Percentiles rank a stretch among this genome's conserved stretches.
These are phyloP conservation scores for Sinhomidia bicolor DNA, from an alignment of 2,888 invertebrate species.

Conservation along the genomic window DNA sequence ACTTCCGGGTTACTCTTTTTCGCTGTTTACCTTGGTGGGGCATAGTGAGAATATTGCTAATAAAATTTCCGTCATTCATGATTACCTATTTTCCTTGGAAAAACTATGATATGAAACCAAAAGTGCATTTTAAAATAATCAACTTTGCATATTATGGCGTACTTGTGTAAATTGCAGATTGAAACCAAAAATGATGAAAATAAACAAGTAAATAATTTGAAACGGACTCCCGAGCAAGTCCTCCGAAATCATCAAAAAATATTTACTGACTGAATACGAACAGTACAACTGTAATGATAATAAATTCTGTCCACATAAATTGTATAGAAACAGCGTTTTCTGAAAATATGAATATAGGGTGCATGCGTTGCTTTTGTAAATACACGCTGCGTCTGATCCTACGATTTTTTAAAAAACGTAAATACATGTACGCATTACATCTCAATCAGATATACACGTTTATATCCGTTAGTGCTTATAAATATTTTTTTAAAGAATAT, in stretches of 20 bases:
- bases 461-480: background rate
- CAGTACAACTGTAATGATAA: constrained; percentile 61
- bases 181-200: too few species aligned
- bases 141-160: too few species aligned
- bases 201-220: background rate
- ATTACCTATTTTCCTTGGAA: too few species aligned
- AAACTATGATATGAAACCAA: too few species aligned
- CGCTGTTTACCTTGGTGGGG: too few species aligned
- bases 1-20: too few species aligned
- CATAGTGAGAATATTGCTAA: too few species aligned
- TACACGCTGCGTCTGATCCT: constrained; percentile 1
- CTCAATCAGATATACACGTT: background rate
- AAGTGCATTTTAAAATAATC: too few species aligned
- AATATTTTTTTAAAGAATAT: background rate
- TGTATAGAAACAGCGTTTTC: constrained; percentile 34
- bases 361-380: constrained; percentile 23
- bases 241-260: constrained; percentile 61
- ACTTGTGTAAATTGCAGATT: too few species aligned
- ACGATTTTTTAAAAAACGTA: constrained; percentile 10
- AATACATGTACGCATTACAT: constrained; percentile 10
- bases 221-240: background rate
- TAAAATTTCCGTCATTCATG: too few species aligned
- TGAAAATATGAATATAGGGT: constrained; percentile 39
- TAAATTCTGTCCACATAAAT: constrained; percentile 46
- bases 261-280: constrained; percentile 70